Percentiles rank a stretch among this genome's conserved stretches.
phyloP scores from a whole-genome alignment of 2,888 invertebrate species.

The Notodonta ziczac region DNA sequence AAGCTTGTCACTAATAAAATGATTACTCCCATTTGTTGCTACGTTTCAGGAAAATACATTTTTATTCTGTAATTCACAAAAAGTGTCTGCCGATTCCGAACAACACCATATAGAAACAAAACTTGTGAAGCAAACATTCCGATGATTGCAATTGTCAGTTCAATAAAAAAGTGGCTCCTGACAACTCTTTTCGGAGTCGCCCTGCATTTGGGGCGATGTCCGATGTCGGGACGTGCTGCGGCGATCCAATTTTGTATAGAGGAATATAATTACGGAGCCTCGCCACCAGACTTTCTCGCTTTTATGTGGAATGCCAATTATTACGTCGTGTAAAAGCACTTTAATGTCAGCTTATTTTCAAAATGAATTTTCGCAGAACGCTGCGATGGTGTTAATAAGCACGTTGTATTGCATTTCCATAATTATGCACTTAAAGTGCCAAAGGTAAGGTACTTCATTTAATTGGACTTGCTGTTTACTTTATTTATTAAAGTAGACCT shows the following conservation, averaged over 20 bases:
- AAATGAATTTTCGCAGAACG: conserved; percentile 6
- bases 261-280: conserved; percentile 18
- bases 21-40: too few relatives aligned
- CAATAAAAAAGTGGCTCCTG: background rate
- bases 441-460: background rate
- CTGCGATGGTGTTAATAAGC: conserved; percentile 5
- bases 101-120: too few relatives aligned
- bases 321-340: conserved; percentile 7
- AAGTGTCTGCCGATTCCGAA: too few relatives aligned
- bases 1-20: too few relatives aligned
- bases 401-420: conserved; percentile 4
- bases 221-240: conserved; percentile 19
- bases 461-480: background rate
- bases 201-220: conserved; percentile 26
- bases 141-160: background rate
- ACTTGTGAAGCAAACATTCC: background rate
- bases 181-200: conserved; percentile 12
- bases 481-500: too few relatives aligned
- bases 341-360: conserved; percentile 8
- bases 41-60: too few relatives aligned
- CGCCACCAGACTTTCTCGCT: conserved; percentile 7
- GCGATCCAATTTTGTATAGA: conserved; percentile 18
- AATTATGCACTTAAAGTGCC: background rate
- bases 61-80: too few relatives aligned
- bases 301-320: conserved; percentile 10